phyloP scores from a whole-genome alignment of 1,140 invertebrate species.

The Drosophila gunungcola region DNA sequence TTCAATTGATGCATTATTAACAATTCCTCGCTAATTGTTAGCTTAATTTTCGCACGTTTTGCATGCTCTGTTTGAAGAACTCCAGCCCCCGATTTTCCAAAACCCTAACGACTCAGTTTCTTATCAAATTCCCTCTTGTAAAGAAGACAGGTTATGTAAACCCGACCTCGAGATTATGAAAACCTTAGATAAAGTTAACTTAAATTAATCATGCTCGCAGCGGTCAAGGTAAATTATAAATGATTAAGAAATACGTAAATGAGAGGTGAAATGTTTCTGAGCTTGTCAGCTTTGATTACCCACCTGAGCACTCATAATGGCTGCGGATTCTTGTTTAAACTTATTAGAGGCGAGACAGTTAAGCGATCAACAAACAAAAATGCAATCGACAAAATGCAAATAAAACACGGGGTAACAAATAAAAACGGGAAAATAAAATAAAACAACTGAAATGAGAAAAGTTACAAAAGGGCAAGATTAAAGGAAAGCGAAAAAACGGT shows the following conservation, averaged over 20 bases:
- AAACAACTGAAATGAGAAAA: slow-evolving; percentile 52
- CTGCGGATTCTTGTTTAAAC: slow-evolving; percentile 39
- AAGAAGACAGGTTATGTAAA: slow-evolving; percentile 27
- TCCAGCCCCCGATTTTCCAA: not conserved
- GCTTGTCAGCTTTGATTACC: slow-evolving; percentile 57
- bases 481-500: slow-evolving; percentile 4
- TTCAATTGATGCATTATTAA: slow-evolving; percentile 44
- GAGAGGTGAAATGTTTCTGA: slow-evolving; percentile 18
- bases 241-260: slow-evolving; percentile 40
- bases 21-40: slow-evolving; percentile 59
- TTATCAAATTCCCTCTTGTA: not conserved
- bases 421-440: slow-evolving; percentile 23
- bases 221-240: slow-evolving; percentile 15
- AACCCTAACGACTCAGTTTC: not conserved
- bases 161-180: not conserved
- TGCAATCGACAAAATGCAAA: slow-evolving; percentile 23
- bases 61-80: slow-evolving; percentile 2
- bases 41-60: slow-evolving; percentile 43
- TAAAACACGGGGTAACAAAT: slow-evolving; percentile 35
- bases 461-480: slow-evolving; percentile 9
- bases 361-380: slow-evolving; percentile 26
- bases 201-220: slow-evolving; percentile 32
- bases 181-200: slow-evolving; percentile 17
- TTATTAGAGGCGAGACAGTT: slow-evolving; percentile 30
- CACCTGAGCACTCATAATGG: slow-evolving; percentile 71